Evolutionary conservation across 2,113 vertebrate species (phyloP).

Genomic region (Erythrocercus mccallii): DNA sequence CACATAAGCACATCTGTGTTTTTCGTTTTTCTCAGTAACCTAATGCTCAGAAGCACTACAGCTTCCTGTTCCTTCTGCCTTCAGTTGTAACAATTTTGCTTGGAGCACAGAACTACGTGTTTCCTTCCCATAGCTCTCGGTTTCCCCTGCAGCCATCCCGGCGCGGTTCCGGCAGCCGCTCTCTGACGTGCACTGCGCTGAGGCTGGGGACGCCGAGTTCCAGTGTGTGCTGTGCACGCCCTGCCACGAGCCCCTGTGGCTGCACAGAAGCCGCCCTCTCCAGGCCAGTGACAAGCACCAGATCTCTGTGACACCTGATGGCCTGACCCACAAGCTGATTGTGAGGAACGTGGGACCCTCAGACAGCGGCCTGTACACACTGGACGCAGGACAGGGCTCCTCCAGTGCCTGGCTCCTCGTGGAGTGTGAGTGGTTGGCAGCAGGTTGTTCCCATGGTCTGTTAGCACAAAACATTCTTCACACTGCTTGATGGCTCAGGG

Average conservation of each 20-base stretch:
- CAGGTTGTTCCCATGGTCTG: background rate
- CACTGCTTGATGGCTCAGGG: background rate
- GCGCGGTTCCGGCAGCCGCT: conserved; percentile 73
- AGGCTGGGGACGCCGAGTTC: conserved; percentile 73
- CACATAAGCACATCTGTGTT: background rate
- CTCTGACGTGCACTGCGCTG: conserved; percentile 65
- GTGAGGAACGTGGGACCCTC: conserved; percentile 64
- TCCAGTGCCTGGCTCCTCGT: conserved; percentile 85
- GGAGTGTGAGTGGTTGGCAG: conserved; percentile 71
- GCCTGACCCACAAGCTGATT: conserved; percentile 78
- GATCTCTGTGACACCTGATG: conserved; percentile 72
- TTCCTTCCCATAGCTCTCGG: background rate
- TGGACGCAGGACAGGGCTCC: conserved; percentile 69
- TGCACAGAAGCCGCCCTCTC: conserved; percentile 68
- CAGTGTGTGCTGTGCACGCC: conserved; percentile 76
- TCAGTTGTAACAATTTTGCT: background rate
- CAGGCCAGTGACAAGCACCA: conserved; percentile 70
- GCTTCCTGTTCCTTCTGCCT: background rate
- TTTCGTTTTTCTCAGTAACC: background rate
- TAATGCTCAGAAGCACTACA: background rate
- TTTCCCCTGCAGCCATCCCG: conserved; percentile 71
- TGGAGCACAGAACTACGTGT: background rate
- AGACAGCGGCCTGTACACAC: conserved; percentile 82
- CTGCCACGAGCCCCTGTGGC: conserved; percentile 74
- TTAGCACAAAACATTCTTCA: background rate